A percentile compares a stretch with the other conserved stretches of the same genome.
These are phyloP conservation scores for Ambastaia sidthimunki DNA, from an alignment of 2,797 vertebrate species.

Conservation along the genomic window DNA sequence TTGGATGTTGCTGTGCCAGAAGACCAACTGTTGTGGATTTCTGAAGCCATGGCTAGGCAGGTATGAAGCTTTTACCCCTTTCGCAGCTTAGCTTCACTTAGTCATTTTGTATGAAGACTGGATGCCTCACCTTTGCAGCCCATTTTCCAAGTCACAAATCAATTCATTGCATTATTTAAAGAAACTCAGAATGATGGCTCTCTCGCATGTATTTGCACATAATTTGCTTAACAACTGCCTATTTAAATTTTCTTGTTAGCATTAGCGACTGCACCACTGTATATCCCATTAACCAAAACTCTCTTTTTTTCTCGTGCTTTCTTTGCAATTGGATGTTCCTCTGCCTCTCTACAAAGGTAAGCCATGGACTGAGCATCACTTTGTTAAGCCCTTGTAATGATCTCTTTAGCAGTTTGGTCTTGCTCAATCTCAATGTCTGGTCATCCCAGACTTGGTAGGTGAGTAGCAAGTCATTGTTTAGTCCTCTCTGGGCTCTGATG, in stretches of 20 bases:
- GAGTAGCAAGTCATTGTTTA: slow-evolving; percentile 69
- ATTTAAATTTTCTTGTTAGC: not conserved
- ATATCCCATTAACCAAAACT: slow-evolving; percentile 73
- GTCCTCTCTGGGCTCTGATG: slow-evolving; percentile 3
- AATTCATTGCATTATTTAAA: slow-evolving; percentile 65
- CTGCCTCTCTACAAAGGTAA: slow-evolving; percentile 80
- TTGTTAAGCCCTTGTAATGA: slow-evolving; percentile 52
- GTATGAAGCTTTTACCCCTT: slow-evolving; percentile 34
- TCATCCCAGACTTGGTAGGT: slow-evolving; percentile 72
- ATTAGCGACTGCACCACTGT: not conserved
- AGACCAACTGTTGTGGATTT: slow-evolving; percentile 49
- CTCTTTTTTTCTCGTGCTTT: slow-evolving; percentile 56
- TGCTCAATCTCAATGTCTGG: slow-evolving; percentile 56
- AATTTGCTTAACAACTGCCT: slow-evolving; percentile 24
- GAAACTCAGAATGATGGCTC: slow-evolving; percentile 34
- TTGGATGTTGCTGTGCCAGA: slow-evolving; percentile 47
- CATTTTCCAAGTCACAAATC: slow-evolving; percentile 60
- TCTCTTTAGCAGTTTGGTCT: slow-evolving; percentile 57
- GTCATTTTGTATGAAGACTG: not conserved
- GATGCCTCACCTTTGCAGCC: not conserved
- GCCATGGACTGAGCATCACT: slow-evolving; percentile 63
- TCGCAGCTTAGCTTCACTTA: slow-evolving; percentile 25
- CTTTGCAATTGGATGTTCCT: slow-evolving; percentile 69
- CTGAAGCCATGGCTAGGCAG: slow-evolving; percentile 42
- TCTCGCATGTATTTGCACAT: slow-evolving; percentile 65